These are phyloP conservation scores for Tauraco hartlaubi DNA, from an alignment of 2,797 vertebrate genomes.

Conservation along the genomic window DNA sequence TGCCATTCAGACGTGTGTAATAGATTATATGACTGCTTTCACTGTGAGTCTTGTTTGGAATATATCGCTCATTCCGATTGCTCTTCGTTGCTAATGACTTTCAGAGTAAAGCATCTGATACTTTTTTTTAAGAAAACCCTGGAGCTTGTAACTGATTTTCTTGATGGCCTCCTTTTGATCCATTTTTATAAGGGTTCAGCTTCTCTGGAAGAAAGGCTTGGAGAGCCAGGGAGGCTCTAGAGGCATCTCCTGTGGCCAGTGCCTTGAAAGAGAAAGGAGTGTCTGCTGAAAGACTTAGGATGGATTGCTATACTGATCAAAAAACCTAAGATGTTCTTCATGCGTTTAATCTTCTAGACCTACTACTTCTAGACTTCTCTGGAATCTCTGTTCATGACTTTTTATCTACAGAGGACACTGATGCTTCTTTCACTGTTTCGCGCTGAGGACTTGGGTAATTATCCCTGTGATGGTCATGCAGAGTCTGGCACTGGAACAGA, in stretches of 20 bases:
- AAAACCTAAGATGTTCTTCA: neutral
- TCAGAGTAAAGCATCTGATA: neutral
- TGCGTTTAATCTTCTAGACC: neutral
- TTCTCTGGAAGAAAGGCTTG: neutral
- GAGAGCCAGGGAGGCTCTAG: neutral
- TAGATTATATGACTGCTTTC: neutral
- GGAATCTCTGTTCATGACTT: neutral
- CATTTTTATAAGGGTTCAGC: neutral
- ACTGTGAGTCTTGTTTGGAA: neutral
- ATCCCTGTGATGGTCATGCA: neutral
- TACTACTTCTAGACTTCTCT: neutral
- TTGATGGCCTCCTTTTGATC: neutral
- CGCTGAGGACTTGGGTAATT: neutral
- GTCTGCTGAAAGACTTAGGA: rapidly evolving
- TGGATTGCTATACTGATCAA: neutral
- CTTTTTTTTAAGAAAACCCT: neutral
- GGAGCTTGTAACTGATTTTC: neutral
- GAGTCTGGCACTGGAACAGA: neutral
- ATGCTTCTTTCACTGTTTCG: neutral
- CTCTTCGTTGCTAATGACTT: neutral
- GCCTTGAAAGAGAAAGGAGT: neutral
- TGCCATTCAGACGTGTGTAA: neutral
- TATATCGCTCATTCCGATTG: neutral
- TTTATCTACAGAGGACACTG: neutral
- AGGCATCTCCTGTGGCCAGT: rapidly evolving